Conservation (phyloP, 2,113 vertebrate species). For the Antennarius striatus region DNA sequence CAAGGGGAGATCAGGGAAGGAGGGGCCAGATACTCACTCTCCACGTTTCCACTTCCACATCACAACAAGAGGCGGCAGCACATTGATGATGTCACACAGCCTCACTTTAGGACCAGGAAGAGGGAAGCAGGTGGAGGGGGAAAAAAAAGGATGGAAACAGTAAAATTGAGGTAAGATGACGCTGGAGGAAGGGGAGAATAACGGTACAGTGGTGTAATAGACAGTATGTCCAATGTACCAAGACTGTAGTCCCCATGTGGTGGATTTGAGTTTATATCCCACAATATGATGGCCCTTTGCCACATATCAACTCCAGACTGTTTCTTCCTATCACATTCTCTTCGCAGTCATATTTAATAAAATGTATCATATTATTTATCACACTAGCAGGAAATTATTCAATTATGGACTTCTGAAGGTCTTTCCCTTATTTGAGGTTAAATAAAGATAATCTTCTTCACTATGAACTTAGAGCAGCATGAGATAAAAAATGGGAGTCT, state of each 20-base stretch:
- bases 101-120: conserved; percentile 11
- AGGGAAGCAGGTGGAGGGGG: not conserved
- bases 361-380: no score
- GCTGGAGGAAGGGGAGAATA: not conserved
- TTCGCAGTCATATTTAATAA: no score
- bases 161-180: not conserved
- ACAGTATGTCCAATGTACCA: no score
- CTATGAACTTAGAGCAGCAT: not conserved
- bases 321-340: no score
- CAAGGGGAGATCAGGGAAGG: conserved; percentile 48
- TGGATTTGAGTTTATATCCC: no score
- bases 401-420: no score
- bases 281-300: no score
- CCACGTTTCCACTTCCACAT: conserved; percentile 75
- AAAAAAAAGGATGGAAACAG: not conserved
- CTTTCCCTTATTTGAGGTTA: not conserved
- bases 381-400: no score
- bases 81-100: conserved; percentile 68
- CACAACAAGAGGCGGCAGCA: conserved; percentile 48
- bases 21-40: conserved; percentile 62
- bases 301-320: no score
- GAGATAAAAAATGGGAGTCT: conserved; percentile 1
- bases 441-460: conserved; percentile 1
- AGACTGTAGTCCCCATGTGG: no score
- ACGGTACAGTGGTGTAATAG: no score